These are phyloP conservation scores for Drosophila anomalata DNA, from an alignment of 2,888 invertebrate genomes.

Conservation along the genomic window DNA sequence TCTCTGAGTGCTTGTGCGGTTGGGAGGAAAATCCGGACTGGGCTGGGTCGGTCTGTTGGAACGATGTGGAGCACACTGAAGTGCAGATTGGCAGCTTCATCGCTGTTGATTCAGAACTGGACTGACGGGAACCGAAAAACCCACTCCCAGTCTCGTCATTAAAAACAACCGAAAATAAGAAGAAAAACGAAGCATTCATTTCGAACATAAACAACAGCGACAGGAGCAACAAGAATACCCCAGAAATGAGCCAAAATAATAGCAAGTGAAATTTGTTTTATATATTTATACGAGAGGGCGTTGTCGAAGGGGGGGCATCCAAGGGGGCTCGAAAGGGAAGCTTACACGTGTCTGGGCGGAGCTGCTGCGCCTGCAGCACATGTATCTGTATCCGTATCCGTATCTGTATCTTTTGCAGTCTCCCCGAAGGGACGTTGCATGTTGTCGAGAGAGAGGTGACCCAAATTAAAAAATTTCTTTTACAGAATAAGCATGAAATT, in stretches of 20 bases:
- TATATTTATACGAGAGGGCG: conserved; percentile 51
- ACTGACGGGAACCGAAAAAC: conserved; percentile 45
- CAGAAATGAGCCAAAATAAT: conserved; percentile 45
- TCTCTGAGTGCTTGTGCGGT: conserved; percentile 20
- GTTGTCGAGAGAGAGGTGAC: conserved; percentile 28
- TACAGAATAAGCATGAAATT: conserved; percentile 4
- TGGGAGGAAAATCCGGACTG: conserved; percentile 9
- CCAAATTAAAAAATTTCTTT: conserved; percentile 19
- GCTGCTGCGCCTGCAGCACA: conserved; percentile 15
- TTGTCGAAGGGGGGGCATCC: background rate
- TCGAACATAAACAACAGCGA: conserved; percentile 48
- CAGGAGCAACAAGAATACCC: conserved; percentile 7
- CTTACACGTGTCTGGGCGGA: conserved; percentile 33
- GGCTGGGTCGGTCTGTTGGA: conserved; percentile 1
- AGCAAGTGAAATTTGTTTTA: conserved; percentile 60
- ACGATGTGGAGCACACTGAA: conserved; percentile 26
- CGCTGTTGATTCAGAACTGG: conserved; percentile 50
- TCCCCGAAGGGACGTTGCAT: conserved; percentile 12
- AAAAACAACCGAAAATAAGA: conserved; percentile 44
- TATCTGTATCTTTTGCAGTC: conserved; percentile 18
- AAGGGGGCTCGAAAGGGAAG: conserved; percentile 3
- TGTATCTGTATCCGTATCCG: conserved; percentile 20
- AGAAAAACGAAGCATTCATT: conserved; percentile 41
- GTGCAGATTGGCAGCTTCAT: conserved; percentile 45
- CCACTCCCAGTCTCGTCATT: conserved; percentile 53